Evolutionary conservation across 2,888 invertebrate genomes (phyloP).

Genomic region (Boloria selene): DNA sequence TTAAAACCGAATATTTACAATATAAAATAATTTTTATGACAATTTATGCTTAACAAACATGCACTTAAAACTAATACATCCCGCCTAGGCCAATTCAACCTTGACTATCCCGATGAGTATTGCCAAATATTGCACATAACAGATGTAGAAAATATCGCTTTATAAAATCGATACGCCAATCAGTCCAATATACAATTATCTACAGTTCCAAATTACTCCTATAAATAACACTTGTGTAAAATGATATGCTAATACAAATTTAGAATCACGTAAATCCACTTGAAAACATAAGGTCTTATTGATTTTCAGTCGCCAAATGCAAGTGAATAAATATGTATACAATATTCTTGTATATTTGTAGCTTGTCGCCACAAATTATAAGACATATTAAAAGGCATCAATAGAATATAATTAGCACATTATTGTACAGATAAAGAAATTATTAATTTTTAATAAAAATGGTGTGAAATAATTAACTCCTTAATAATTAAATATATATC

Average conservation of each 20-base stretch:
- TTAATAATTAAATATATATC: conserved; percentile 1
- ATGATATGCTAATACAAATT: conserved; percentile 46
- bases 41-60: conserved; percentile 53
- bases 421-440: background rate
- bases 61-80: conserved; percentile 64
- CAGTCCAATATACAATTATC: conserved; percentile 44
- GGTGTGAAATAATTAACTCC: background rate
- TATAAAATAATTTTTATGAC: conserved; percentile 46
- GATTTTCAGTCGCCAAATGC: background rate
- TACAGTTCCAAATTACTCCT: conserved; percentile 43
- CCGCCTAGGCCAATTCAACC: conserved; percentile 53
- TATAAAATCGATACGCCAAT: conserved; percentile 41
- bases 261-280: conserved; percentile 28
- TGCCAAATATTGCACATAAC: conserved; percentile 78
- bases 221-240: conserved; percentile 39
- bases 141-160: conserved; percentile 41
- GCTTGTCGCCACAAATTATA: conserved; percentile 3
- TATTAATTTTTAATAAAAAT: background rate
- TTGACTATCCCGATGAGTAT: conserved; percentile 75
- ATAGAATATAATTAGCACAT: conserved; percentile 1
- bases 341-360: background rate
- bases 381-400: background rate
- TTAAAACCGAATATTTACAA: conserved; percentile 50
- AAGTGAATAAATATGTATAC: conserved; percentile 3
- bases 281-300: conserved; percentile 9